These are phyloP conservation scores for Saimiri boliviensis DNA, from an alignment of 2,113 vertebrate genomes.

Conservation along the genomic window DNA sequence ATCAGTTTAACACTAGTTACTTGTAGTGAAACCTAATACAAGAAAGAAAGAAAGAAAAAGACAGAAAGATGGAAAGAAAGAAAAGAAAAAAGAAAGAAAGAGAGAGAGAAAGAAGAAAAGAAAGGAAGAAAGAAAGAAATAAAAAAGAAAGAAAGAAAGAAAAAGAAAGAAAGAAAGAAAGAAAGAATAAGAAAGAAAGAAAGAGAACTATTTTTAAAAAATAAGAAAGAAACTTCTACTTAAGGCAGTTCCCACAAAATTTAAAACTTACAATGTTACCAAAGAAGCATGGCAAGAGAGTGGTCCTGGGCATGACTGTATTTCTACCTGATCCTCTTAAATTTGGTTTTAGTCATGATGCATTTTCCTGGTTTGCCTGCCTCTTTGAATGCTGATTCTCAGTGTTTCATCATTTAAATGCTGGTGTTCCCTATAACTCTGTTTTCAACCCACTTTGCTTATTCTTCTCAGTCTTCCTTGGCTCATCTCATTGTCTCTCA, in stretches of 20 bases:
- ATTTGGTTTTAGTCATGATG: background rate
- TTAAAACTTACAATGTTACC: background rate
- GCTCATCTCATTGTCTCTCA: background rate
- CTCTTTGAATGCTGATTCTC: background rate
- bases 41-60: background rate
- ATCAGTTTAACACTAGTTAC: background rate
- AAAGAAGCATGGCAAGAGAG: background rate
- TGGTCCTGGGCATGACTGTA: no score
- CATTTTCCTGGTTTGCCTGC: background rate
- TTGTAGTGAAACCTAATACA: conserved; percentile 3
- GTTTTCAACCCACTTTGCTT: background rate
- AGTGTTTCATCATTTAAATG: rapidly evolving
- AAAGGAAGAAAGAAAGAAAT: no score
- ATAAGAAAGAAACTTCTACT: background rate
- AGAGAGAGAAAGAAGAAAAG: rapidly evolving
- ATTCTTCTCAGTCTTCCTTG: background rate
- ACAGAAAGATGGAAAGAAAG: background rate
- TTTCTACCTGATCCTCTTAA: background rate
- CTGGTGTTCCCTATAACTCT: background rate
- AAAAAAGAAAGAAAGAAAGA: background rate
- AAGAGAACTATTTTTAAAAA: background rate
- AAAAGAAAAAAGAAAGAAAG: background rate
- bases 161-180: background rate
- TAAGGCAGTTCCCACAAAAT: background rate
- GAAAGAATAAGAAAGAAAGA: background rate